These are phyloP conservation scores for Drosophila ercepeae DNA, from an alignment of 1,140 invertebrate species.

Conservation along the genomic window DNA sequence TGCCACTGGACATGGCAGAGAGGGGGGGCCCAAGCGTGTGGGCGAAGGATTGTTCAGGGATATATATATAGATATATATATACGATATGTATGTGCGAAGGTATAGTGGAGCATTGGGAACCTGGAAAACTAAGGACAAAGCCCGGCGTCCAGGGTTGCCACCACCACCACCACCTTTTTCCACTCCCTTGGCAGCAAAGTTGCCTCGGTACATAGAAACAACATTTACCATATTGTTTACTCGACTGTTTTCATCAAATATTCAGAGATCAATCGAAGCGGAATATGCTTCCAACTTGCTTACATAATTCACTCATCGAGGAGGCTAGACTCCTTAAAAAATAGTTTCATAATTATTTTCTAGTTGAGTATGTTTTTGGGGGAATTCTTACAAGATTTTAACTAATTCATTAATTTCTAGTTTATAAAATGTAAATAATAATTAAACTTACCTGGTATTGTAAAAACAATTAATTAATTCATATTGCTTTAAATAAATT, in stretches of 20 bases:
- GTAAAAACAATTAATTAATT: no score
- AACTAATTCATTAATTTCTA: no score
- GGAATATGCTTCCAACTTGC: slow-evolving; percentile 28
- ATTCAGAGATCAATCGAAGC: slow-evolving; percentile 46
- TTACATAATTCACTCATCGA: slow-evolving; percentile 13
- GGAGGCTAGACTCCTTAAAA: background rate
- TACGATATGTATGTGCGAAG: no score
- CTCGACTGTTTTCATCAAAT: slow-evolving; percentile 49
- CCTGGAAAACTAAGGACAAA: slow-evolving; percentile 36
- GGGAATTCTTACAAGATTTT: no score
- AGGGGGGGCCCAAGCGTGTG: background rate
- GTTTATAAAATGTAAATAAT: no score
- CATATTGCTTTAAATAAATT: no score
- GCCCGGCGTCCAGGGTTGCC: slow-evolving; percentile 16
- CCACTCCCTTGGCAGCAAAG: background rate
- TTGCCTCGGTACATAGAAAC: slow-evolving; percentile 27
- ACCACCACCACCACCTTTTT: background rate
- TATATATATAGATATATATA: background rate
- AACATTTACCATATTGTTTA: slow-evolving; percentile 49
- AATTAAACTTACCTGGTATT: no score
- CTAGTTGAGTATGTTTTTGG: background rate
- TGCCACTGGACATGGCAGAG: slow-evolving; percentile 34
- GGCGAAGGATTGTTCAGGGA: background rate
- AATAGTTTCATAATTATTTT: slow-evolving; percentile 6
- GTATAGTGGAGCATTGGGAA: slow-evolving; percentile 14